Conservation (phyloP, 2,797 vertebrate genomes). For the Halcyon leucocephala region DNA sequence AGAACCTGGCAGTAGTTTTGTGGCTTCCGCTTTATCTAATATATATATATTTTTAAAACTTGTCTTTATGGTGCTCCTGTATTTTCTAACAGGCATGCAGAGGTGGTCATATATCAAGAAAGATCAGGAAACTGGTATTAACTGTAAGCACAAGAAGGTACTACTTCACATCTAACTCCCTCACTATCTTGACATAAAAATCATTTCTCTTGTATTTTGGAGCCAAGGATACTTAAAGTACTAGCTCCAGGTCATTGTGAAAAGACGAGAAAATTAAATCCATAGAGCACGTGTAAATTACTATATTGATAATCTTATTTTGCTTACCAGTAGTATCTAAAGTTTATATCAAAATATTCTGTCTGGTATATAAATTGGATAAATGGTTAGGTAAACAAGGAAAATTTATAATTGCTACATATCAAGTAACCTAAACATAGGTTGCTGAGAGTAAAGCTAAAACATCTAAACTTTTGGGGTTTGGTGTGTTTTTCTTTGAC, state of each 20-base stretch:
- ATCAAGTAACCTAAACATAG: not conserved
- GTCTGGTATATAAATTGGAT: not conserved
- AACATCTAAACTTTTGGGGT: rapidly evolving
- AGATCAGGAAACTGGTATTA: not conserved
- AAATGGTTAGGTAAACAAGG: not conserved
- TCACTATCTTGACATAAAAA: not conserved
- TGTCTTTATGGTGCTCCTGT: not conserved
- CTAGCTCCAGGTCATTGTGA: not conserved
- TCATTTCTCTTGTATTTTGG: not conserved
- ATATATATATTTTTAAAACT: not conserved
- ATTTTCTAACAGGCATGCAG: not conserved
- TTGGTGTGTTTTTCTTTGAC: not conserved
- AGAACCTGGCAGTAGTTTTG: not conserved
- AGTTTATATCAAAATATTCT: not conserved
- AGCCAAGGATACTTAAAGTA: not conserved
- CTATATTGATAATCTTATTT: not conserved
- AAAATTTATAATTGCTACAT: not conserved
- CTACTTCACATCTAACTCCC: not conserved
- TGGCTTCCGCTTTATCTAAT: not conserved
- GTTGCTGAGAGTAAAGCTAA: not conserved
- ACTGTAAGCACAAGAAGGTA: not conserved
- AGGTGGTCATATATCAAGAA: not conserved
- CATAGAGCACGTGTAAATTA: not conserved
- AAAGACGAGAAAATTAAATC: not conserved
- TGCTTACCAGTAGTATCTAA: not conserved